phyloP scores from a whole-genome alignment of 2,797 vertebrate species.

The Hemitrygon akajei region DNA sequence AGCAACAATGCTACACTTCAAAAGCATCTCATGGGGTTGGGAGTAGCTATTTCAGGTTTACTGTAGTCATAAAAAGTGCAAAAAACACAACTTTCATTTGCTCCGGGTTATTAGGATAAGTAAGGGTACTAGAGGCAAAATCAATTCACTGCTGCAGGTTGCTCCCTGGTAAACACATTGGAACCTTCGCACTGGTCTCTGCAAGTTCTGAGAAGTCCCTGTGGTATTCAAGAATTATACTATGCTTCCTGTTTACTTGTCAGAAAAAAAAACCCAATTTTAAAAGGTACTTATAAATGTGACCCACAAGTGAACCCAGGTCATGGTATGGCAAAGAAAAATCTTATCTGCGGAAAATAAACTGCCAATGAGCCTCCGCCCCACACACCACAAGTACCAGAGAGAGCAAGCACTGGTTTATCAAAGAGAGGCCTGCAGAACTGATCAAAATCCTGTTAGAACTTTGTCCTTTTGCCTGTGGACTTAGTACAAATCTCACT shows the following conservation, averaged over 20 bases:
- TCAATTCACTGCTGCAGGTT: background rate
- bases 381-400: background rate
- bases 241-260: background rate
- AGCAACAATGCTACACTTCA: background rate
- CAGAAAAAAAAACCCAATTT: background rate
- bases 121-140: background rate
- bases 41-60: too few species aligned
- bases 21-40: background rate
- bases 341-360: constrained; percentile 30
- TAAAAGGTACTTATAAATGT: background rate
- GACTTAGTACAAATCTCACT: background rate
- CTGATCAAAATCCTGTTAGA: background rate
- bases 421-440: background rate
- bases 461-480: background rate
- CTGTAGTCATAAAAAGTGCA: too few species aligned
- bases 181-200: background rate
- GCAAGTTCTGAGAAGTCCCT: background rate
- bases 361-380: background rate
- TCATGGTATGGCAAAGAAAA: constrained; percentile 4
- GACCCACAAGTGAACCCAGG: background rate
- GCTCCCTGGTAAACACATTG: background rate
- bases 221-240: background rate
- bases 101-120: background rate
- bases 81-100: background rate
- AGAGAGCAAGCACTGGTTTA: constrained; percentile 14